phyloP scores from a whole-genome alignment of 2,113 vertebrate species.

The Microcebus griseorufus region DNA sequence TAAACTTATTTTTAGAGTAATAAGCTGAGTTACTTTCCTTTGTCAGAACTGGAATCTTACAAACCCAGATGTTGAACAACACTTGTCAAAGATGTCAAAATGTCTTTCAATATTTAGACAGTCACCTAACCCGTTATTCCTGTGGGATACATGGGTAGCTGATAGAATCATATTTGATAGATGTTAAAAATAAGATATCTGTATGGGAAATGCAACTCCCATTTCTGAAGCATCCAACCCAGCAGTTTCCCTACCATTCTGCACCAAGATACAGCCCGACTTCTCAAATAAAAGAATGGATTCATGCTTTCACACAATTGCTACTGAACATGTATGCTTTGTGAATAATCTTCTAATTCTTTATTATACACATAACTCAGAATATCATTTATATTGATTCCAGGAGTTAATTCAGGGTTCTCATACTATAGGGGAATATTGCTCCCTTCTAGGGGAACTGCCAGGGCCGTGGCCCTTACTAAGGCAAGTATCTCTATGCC shows the following conservation, averaged over 20 bases:
- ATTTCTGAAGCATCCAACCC: background rate
- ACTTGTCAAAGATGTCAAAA: slow-evolving; percentile 71
- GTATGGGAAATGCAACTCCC: background rate
- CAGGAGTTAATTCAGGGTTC: background rate
- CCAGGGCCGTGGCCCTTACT: background rate
- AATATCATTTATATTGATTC: background rate
- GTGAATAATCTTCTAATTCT: background rate
- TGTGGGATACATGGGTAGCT: background rate
- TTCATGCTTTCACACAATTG: slow-evolving; percentile 16
- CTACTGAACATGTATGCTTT: background rate
- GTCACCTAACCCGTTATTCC: slow-evolving; percentile 60
- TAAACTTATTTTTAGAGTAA: slow-evolving; percentile 54
- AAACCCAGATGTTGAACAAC: slow-evolving; percentile 62
- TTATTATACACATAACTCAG: background rate
- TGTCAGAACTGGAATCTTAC: slow-evolving; percentile 40
- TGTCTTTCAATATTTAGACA: slow-evolving; percentile 68
- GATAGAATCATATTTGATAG: slow-evolving; percentile 48
- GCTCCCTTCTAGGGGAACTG: background rate
- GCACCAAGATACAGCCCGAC: background rate
- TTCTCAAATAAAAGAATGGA: background rate
- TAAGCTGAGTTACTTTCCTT: slow-evolving; percentile 57
- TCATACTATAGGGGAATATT: background rate
- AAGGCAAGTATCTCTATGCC: background rate
- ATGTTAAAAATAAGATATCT: slow-evolving; percentile 29
- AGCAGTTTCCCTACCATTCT: background rate